Evolutionary conservation across 2,797 vertebrate genomes (phyloP), one percentile per base, ranked within the genome.

Genomic region (Coracias cyanogaster): DNA sequence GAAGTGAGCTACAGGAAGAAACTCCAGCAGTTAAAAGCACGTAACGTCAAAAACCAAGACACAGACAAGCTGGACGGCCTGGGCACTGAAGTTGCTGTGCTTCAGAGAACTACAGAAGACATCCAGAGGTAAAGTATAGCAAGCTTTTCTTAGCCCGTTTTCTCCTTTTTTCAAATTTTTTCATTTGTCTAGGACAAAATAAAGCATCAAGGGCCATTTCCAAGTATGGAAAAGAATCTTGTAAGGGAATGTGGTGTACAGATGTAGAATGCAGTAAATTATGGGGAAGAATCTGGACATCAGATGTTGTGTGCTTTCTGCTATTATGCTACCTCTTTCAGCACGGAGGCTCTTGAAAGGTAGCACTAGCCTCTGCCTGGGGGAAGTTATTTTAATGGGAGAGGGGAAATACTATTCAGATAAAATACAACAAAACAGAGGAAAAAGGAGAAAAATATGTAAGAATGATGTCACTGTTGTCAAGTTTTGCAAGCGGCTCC

Each of bases 1-100:
- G 98, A 99, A 62, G 97, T 99, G 73, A 99, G 97, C 35, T 98
- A 93, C 94, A 98, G 98, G 94, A 98, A 92, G 74, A 98, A 96
- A 52, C 88, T 97, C 5, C 97, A 97, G 84, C 62, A 74, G 7
- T 12, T 97, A 55, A 98, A 97, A 81, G 39, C n/a, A 25, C 96
- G 46, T 24, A 96, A 91, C 39, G 61, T 12, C 29, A 94, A 87
- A 82, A 95, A 96, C 7, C 86, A 95, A 12, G 33, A 48, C 8
- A 85, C 51, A 41, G 43, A 87, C 9, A 79, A 80, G 15, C 41
- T 86, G 26, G 93, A 65, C 74, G 70, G 29, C 31, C 79, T 78
- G 48, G 97, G 97, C 76, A 97, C 97, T 58, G 94, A 96, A 57
- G 93, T 91, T 81, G 97, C 96, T 74, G 97, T 96, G 94, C 98